Evolutionary conservation across 2,888 invertebrate genomes (phyloP).

Genomic region (Drosophila nr. fundita): DNA sequence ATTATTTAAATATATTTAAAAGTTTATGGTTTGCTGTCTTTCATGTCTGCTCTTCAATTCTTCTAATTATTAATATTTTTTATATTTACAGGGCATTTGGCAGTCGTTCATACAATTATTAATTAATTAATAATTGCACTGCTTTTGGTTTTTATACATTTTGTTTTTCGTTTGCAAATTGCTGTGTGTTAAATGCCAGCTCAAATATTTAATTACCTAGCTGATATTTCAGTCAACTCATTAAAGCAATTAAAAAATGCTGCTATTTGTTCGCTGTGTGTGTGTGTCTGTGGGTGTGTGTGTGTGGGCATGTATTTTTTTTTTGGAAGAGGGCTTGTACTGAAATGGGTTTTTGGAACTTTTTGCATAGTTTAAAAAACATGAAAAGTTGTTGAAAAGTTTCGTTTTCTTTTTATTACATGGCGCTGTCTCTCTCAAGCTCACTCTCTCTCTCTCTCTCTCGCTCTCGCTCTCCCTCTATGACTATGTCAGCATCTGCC

Average conservation of each 20-base stretch:
- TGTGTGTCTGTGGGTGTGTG: conserved; percentile 1
- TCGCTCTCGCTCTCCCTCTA: background rate
- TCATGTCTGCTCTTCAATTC: background rate
- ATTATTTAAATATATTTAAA: background rate
- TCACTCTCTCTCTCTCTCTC: background rate
- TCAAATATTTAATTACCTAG: conserved; percentile 57
- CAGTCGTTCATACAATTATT: background rate
- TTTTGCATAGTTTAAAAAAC: conserved; percentile 57
- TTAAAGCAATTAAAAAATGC: conserved; percentile 61
- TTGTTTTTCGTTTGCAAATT: conserved; percentile 33
- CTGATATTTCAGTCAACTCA: conserved; percentile 48
- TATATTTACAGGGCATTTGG: background rate
- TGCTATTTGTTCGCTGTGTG: conserved; percentile 27
- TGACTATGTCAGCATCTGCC: background rate
- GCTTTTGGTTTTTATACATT: background rate
- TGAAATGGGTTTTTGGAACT: conserved; percentile 30
- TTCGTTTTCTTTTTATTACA: conserved; percentile 32
- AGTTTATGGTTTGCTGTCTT: background rate
- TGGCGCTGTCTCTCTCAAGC: background rate
- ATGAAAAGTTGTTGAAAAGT: conserved; percentile 55
- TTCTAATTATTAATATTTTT: no score
- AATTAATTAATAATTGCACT: background rate
- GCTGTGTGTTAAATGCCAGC: conserved; percentile 44
- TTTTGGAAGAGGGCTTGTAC: conserved; percentile 17
- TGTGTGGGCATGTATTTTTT: conserved; percentile 20